Conservation (phyloP, 35 echinoderm and acorn worm genomes). For the Amphiura filiformis region DNA sequence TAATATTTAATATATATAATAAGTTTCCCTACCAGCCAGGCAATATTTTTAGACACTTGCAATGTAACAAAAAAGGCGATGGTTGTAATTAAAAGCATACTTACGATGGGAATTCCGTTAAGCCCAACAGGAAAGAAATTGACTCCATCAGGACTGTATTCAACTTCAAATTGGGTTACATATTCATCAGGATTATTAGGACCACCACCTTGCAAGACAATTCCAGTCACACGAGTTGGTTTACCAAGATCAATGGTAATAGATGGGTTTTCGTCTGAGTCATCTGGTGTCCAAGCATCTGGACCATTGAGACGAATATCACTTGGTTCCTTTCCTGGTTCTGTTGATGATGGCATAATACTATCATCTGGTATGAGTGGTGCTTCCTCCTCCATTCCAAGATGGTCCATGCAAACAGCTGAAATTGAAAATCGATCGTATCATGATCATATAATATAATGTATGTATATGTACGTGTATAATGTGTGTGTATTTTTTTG, state of each 20-base stretch:
- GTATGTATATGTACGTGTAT: too few species aligned
- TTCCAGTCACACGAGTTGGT: conserved; percentile 47
- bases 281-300: conserved; percentile 50
- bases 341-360: not conserved
- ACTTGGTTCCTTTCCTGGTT: not conserved
- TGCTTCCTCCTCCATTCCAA: not conserved
- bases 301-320: not conserved
- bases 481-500: too few species aligned
- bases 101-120: not conserved
- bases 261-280: conserved; percentile 27
- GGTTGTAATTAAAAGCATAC: not conserved
- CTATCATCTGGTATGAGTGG: not conserved
- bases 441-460: too few species aligned
- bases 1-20: too few species aligned
- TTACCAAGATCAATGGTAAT: conserved; percentile 67
- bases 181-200: conserved; percentile 14
- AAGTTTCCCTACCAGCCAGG: too few species aligned
- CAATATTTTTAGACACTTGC: too few species aligned
- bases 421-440: not conserved
- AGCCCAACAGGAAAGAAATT: conserved; percentile 34
- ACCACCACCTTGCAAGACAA: conserved; percentile 69
- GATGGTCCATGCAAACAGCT: not conserved
- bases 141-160: conserved; percentile 50
- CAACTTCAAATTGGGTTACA: conserved; percentile 51
- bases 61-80: too few species aligned